Percentiles rank a stretch among this genome's conserved stretches.
Evolutionary conservation across 2,888 invertebrate species (phyloP).

Genomic region (Nemoura dubitans): DNA sequence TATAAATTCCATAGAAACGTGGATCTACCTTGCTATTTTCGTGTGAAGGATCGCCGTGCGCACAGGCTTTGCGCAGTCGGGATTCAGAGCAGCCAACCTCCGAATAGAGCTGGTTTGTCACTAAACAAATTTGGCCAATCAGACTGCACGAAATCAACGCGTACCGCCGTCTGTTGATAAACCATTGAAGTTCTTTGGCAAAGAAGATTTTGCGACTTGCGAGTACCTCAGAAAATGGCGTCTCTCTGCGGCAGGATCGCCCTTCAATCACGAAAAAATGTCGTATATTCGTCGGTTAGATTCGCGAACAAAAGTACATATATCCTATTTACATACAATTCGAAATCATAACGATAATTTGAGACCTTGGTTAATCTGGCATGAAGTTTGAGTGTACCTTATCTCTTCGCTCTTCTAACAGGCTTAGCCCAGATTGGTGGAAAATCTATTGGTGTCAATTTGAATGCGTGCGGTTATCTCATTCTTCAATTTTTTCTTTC

Average conservation of each 20-base stretch:
- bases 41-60: neutral
- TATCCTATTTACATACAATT: neutral
- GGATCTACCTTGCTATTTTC: conserved; percentile 26
- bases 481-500: conserved; percentile 34
- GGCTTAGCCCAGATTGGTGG: neutral
- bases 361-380: too few relatives aligned
- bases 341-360: too few relatives aligned
- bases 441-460: neutral
- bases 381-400: too few relatives aligned
- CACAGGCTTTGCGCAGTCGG: neutral
- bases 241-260: conserved; percentile 41
- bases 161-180: conserved; percentile 36
- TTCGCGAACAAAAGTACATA: conserved; percentile 48
- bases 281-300: conserved; percentile 44
- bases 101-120: neutral
- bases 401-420: neutral
- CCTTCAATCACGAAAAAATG: conserved; percentile 46
- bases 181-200: neutral
- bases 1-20: conserved; percentile 22
- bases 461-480: neutral
- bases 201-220: conserved; percentile 15
- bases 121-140: neutral
- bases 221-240: conserved; percentile 53
- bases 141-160: conserved; percentile 14
- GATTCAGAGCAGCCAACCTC: neutral